Base-by-base conservation (phyloP, 2,888 invertebrate genomes). In the Carcina quercana region DNA sequence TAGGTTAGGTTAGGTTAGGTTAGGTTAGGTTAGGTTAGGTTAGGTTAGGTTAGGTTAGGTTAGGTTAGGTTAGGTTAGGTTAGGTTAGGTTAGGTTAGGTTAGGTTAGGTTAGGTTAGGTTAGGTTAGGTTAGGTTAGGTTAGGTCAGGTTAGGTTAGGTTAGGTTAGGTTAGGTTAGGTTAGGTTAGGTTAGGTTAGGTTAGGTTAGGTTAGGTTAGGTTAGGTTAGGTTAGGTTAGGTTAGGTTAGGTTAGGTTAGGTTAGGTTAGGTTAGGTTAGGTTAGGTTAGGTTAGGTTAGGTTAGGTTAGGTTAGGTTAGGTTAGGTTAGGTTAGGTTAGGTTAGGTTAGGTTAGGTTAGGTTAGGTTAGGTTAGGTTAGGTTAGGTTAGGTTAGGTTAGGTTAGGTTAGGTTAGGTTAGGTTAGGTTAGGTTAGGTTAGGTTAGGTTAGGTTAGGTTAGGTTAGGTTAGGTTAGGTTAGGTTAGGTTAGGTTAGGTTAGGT, bases 1-100 rank as follows among this genome's bases (percentile, higher is more conserved):
- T 29, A 29, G 29, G 29, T 29, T 29, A 29, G 29, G 29, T 29
- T 29, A 29, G 29, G 29, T 29, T 29, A 29, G 29, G 29, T 29
- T 29, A 29, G 29, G 29, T 29, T 29, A 29, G 29, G 29, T 29
- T 29, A 29, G 29, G 29, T 29, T 29, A 29, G 20, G 29, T 29
- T 29, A 29, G 29, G 29, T 29, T 29, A 29, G 29, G 29, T 29
- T 29, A 29, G 29, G 29, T 29, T 29, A 29, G 29, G 29, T 29
- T 29, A 29, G 29, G 29, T 29, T 29, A 29, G 29, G 29, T 29
- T 29, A 29, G 29, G 29, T 29, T 29, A 29, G 29, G 29, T 29
- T 29, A 29, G 29, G 29, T 29, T 29, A 29, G 29, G 29, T 29
- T 29, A 29, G 29, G 29, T 29, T 29, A 29, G 29, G 29, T 29